Conservation (phyloP, 2,888 invertebrate genomes). For the Sericinus montela region DNA sequence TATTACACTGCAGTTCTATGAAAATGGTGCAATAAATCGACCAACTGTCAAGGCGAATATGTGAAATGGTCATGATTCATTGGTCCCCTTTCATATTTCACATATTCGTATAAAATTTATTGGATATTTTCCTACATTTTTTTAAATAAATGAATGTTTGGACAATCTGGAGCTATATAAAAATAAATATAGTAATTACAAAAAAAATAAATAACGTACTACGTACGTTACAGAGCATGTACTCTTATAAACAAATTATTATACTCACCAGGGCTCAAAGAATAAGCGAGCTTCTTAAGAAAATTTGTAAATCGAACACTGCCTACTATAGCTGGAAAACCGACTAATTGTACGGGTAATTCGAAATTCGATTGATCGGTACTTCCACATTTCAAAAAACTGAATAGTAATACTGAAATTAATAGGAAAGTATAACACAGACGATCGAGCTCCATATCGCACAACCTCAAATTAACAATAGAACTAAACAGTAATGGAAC, state of each 20-base stretch:
- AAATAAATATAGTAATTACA: no score
- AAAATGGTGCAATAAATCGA: constrained; percentile 27
- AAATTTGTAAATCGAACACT: constrained; percentile 89
- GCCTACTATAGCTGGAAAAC: constrained; percentile 89
- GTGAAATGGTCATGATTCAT: constrained; percentile 4
- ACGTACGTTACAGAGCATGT: no score
- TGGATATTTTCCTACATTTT: background rate
- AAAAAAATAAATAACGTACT: no score
- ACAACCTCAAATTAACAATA: constrained; percentile 12
- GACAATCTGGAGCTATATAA: background rate
- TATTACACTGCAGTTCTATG: constrained; percentile 25
- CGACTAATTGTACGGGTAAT: constrained; percentile 89
- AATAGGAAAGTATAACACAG: constrained; percentile 12
- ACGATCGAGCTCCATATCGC: constrained; percentile 22
- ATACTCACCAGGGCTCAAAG: constrained; percentile 86
- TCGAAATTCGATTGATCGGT: constrained; percentile 79
- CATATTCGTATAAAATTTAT: background rate
- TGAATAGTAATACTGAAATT: constrained; percentile 20
- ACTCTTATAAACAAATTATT: no score
- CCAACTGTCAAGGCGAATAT: constrained; percentile 18
- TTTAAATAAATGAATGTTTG: background rate
- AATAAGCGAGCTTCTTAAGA: constrained; percentile 89
- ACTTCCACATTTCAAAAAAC: constrained; percentile 19
- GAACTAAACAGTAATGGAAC: constrained; percentile 6
- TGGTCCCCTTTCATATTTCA: background rate